Base-by-base conservation (phyloP, 2,797 vertebrate species). In the Vultur gryphus region DNA sequence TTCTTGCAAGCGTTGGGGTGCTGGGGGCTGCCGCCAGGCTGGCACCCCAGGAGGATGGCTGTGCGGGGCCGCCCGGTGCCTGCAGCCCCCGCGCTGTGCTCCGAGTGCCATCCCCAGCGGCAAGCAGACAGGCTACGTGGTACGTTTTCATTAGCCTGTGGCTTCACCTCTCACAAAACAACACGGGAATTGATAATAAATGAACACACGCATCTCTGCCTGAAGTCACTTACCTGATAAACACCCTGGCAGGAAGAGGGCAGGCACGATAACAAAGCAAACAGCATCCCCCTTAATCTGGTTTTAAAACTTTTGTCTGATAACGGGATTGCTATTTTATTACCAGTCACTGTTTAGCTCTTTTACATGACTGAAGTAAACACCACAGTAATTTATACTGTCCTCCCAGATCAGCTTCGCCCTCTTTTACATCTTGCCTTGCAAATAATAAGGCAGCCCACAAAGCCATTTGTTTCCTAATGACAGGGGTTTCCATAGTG, bases 381-480 rank as follows among this genome's bases (percentile, higher is more conserved):
- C 91, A 95, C 62, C 82, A 94, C 95, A 31, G 78, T 89, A 80
- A 95, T 93, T 96, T 96, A 96, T 61, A 96, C 97, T 97, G 96
- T 97, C 97, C 94, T 96, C 97, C 97, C 95, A 14, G 62, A 93
- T 97, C 94, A 88, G 86, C 94, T 91, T 95, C 85, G 84, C 95
- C 93, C 81, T 93, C 93, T 95, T 96, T 97, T 94, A 90, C 95
- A 98, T 97, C 96, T 97, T 94, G 96, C 96, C 95, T 96, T 69
- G 96, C 95, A 94, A 96, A 95, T 95, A 94, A 96, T 93, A 86
- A 86, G 66, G 95, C 96, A 91, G 94, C 91, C 95, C 89, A 89
- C 95, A 65, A 96, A 93, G 96, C 96, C 97, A 95, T 98, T 98
- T 97, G 97, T 95, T 98, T 93, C 97, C 96, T 94, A 94, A 95